Evolutionary conservation across 2,797 vertebrate genomes (phyloP).

Genomic region (Pterois miles): DNA sequence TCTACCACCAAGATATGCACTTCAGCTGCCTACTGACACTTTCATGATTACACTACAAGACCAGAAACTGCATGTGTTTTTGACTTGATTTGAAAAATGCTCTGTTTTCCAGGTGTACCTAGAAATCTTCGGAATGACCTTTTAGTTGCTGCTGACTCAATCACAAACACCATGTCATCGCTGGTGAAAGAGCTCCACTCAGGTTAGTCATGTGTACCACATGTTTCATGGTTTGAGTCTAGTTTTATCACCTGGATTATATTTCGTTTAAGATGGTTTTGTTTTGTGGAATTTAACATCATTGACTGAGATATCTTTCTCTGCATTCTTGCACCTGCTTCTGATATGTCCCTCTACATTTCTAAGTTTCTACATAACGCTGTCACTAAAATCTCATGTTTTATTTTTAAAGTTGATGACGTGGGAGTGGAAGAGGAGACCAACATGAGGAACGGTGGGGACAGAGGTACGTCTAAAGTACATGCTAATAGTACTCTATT

Average conservation of each 20-base stretch:
- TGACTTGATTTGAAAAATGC: background rate
- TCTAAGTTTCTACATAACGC: background rate
- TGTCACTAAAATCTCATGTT: background rate
- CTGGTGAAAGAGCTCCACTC: conserved; percentile 98
- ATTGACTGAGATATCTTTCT: background rate
- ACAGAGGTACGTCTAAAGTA: conserved; percentile 83
- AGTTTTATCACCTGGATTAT: background rate
- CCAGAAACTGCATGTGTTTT: background rate
- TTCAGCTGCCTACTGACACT: background rate
- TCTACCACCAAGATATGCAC: background rate
- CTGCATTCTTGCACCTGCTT: background rate
- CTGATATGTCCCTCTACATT: background rate
- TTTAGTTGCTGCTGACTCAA: conserved; percentile 96
- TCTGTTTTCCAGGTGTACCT: conserved; percentile 86
- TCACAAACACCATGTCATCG: conserved; percentile 98
- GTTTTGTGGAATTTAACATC: background rate
- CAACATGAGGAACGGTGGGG: conserved; percentile 92
- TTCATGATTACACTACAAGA: background rate
- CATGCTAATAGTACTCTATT: background rate
- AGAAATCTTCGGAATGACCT: conserved; percentile 97
- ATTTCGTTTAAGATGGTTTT: background rate
- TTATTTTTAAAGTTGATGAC: conserved; percentile 85
- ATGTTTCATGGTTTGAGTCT: background rate
- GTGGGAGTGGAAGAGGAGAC: conserved; percentile 87
- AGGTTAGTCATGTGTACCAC: conserved; percentile 80